Conservation (phyloP, 2,888 invertebrate species). For the Aromia moschata region DNA sequence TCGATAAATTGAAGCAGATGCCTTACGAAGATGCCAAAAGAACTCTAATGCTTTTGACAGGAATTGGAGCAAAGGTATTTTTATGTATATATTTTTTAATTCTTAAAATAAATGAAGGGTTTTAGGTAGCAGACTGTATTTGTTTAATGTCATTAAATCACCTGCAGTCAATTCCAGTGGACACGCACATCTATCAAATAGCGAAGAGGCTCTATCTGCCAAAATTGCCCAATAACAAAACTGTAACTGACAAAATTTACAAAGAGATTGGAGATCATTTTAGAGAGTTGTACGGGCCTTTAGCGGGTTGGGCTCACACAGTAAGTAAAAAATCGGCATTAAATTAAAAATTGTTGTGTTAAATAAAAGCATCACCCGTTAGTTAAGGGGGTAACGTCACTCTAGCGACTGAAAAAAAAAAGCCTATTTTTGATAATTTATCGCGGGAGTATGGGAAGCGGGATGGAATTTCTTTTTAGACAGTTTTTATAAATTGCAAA, state of each 20-base stretch:
- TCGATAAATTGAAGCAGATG: constrained; percentile 72
- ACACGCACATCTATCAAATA: constrained; percentile 95
- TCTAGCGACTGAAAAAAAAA: too few species aligned
- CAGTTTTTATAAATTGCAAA: too few species aligned
- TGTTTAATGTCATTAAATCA: constrained; percentile 96
- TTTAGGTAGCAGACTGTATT: constrained; percentile 95
- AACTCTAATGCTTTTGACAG: constrained; percentile 81
- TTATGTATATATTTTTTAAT: too few species aligned
- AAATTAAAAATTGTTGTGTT: too few species aligned
- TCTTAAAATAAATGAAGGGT: too few species aligned
- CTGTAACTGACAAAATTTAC: constrained; percentile 84
- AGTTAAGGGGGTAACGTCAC: too few species aligned
- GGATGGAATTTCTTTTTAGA: too few species aligned
- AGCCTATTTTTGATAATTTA: too few species aligned
- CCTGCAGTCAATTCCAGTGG: constrained; percentile 89
- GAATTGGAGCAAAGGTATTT: constrained; percentile 90
- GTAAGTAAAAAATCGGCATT: too few species aligned
- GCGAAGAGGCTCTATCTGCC: constrained; percentile 84
- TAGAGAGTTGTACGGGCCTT: constrained; percentile 80
- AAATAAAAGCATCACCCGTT: too few species aligned
- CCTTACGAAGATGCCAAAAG: constrained; percentile 78
- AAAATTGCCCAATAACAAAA: constrained; percentile 76
- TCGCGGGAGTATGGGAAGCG: too few species aligned
- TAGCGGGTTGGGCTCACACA: constrained; percentile 96
- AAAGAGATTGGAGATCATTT: constrained; percentile 87